phyloP scores from a whole-genome alignment of 1,140 invertebrate genomes.

The Drosophila micromelanica region DNA sequence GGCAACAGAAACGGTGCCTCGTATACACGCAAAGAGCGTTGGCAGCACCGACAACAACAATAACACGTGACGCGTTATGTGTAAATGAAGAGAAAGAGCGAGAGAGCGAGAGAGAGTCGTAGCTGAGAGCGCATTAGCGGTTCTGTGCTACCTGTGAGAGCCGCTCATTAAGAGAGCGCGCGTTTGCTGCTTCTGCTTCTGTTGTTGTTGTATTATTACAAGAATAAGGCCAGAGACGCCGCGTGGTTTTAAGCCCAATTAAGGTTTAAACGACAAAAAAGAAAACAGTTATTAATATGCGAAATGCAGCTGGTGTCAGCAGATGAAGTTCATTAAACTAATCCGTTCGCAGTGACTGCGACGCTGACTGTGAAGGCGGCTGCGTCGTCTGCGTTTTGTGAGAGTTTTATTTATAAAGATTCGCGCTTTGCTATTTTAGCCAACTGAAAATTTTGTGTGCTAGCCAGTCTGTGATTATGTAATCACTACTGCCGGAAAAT shows the following conservation, averaged over 20 bases:
- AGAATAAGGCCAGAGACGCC: constrained; percentile 52
- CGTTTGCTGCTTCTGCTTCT: neutral
- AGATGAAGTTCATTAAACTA: constrained; percentile 65
- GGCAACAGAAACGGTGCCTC: constrained; percentile 16
- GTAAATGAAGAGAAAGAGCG: constrained; percentile 25
- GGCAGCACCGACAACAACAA: constrained; percentile 45
- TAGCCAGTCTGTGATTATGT: constrained; percentile 50
- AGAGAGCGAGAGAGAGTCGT: neutral
- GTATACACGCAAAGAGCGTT: neutral
- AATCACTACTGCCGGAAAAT: constrained; percentile 51
- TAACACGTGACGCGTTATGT: constrained; percentile 63
- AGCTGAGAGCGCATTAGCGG: constrained; percentile 25
- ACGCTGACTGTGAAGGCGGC: constrained; percentile 8
- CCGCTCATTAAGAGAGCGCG: constrained; percentile 18
- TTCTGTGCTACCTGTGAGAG: constrained; percentile 31
- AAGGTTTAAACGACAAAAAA: constrained; percentile 46
- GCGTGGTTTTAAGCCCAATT: constrained; percentile 55
- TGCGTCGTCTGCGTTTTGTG: constrained; percentile 44
- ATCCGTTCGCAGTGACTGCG: constrained; percentile 1
- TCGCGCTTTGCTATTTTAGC: constrained; percentile 62
- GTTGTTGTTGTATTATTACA: constrained; percentile 65
- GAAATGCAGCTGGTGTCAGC: neutral
- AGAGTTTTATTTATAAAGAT: constrained; percentile 70
- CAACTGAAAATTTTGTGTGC: constrained; percentile 56
- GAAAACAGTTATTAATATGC: constrained; percentile 11